Conservation (phyloP, 2,797 vertebrate species). For the Aeoliscus strigatus region DNA sequence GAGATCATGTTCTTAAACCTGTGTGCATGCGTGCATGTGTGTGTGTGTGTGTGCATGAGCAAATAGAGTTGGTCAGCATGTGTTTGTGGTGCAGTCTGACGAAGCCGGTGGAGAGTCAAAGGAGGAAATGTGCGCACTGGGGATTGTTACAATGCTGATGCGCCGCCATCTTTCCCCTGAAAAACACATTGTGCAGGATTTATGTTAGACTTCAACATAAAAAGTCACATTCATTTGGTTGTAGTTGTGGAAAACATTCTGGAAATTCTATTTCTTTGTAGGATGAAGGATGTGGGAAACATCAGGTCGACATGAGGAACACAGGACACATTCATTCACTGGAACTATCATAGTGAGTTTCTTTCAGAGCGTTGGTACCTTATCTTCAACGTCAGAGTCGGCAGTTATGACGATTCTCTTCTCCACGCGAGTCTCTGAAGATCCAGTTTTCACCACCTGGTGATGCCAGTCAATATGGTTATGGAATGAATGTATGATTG, state of each 20-base stretch:
- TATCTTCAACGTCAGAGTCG: conserved; percentile 84
- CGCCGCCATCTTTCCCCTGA: conserved; percentile 59
- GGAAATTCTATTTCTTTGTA: too few species aligned
- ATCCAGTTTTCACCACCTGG: conserved; percentile 89
- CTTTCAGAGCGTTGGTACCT: conserved; percentile 68
- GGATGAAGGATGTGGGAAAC: too few species aligned
- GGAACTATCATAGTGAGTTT: too few species aligned
- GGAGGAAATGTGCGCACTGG: conserved; percentile 16
- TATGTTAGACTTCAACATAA: too few species aligned
- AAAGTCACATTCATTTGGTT: not conserved
- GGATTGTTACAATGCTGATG: conserved; percentile 64
- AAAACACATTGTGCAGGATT: conserved; percentile 40
- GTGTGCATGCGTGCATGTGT: not conserved
- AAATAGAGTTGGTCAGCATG: conserved; percentile 37
- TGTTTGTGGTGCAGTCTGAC: conserved; percentile 25
- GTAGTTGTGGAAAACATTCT: not conserved
- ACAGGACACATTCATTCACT: too few species aligned
- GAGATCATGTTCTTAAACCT: conserved; percentile 9
- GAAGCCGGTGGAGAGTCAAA: conserved; percentile 19
- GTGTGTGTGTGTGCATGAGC: conserved; percentile 29
- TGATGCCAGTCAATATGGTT: conserved; percentile 7
- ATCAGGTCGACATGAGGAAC: too few species aligned
- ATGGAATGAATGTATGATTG: not conserved
- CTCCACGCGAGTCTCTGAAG: conserved; percentile 89
- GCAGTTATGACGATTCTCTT: conserved; percentile 95